Evolutionary conservation across 2,888 invertebrate genomes (phyloP), one percentile per base, ranked within the genome.

Genomic region (Epistrophella euchroma): DNA sequence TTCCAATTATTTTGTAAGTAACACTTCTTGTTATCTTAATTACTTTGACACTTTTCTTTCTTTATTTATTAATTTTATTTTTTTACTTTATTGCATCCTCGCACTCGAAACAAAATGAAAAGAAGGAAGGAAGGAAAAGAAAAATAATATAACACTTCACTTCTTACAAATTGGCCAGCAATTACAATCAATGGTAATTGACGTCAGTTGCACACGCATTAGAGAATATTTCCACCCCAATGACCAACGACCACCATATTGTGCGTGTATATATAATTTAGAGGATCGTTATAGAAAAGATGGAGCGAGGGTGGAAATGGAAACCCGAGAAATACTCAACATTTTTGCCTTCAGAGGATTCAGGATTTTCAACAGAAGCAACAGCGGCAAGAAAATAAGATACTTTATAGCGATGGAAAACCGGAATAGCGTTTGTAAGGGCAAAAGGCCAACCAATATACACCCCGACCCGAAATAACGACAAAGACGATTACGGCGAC

Each of bases 111-210:
- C 1, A 45, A 45, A 45, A 32, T 15, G 28, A 43, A 35, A 43
- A 28, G 15, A 10, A n/a, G 11, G 17, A 43, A 43, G 25, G 28
- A 17, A 43, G 28, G 22, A 25, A 13, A 32, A 58, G 43, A 11
- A 76, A 37, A 19, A 28, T 47, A 37, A 75, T 32, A 52, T 50
- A 52, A 35, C 68, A 68, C 68, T 68, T 68, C 50, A 68, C 68
- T 68, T 68, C 81, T 58, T 64, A 35, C 72, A 60, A 72, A 82
- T 82, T 72, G 40, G 71, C 72, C 66, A 82, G 58, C 72, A 76
- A 82, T 68, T 76, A 52, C 66, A 76, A 77, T 72, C 66, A 82
- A 72, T 76, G 60, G 58, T 73, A 83, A 77, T 73, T 73, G 82
- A 83, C 82, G 82, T 70, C 68, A 82, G 66, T 62, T 52, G 52